phyloP scores from a whole-genome alignment of 2,797 vertebrate species.

The Micrastur ruficollis region DNA sequence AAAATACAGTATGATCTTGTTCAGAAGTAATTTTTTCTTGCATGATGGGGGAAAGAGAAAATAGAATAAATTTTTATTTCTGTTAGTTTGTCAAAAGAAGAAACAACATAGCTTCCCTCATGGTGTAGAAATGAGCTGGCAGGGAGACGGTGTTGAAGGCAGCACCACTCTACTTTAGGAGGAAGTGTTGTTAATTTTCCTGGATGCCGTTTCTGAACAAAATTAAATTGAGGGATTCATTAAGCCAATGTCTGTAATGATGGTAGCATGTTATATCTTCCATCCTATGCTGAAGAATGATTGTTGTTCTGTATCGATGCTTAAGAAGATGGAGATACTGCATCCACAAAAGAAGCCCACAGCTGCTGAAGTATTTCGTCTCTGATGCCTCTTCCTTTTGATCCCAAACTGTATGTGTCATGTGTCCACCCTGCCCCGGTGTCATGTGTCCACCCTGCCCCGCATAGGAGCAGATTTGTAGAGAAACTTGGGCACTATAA shows the following conservation, averaged over 20 bases:
- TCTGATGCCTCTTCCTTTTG: background rate
- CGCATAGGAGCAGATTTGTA: background rate
- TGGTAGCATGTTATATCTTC: background rate
- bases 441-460: too few relatives aligned
- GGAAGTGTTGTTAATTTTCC: background rate
- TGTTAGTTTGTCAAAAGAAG: background rate
- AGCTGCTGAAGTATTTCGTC: background rate
- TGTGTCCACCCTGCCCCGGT: too few relatives aligned
- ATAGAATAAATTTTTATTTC: background rate
- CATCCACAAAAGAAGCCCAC: background rate
- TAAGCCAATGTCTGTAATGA: background rate
- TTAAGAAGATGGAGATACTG: background rate
- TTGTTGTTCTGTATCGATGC: background rate
- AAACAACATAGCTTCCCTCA: background rate
- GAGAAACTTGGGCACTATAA: background rate
- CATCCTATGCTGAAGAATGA: background rate
- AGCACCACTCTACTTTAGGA: background rate
- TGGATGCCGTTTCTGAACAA: constrained; percentile 1
- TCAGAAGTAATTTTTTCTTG: background rate
- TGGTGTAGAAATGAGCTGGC: background rate
- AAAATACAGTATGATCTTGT: background rate
- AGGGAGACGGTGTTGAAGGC: background rate
- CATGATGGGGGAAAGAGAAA: background rate
- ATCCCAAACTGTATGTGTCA: background rate
- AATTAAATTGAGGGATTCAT: background rate